Percentiles rank a stretch among this genome's conserved stretches.
phyloP scores from a whole-genome alignment of 2,888 invertebrate genomes.

The Limenitis camilla region DNA sequence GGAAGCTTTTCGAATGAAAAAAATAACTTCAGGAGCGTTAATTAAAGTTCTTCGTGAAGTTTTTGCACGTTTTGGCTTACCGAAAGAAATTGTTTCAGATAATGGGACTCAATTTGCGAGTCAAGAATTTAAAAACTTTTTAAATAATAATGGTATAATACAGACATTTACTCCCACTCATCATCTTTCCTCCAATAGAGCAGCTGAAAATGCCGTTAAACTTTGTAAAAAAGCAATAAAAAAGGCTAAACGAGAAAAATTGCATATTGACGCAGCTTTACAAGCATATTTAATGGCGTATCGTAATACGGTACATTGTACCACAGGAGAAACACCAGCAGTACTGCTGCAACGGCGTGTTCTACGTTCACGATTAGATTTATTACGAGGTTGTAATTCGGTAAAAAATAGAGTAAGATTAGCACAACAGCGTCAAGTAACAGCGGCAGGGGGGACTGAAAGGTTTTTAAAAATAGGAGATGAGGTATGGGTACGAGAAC shows the following conservation, averaged over 20 bases:
- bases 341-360: not conserved
- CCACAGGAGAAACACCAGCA: not conserved
- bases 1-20: slow-evolving; percentile 21
- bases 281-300: not conserved
- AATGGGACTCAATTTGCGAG: slow-evolving; percentile 29
- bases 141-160: not conserved
- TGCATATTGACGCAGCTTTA: not conserved
- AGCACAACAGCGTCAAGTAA: too few species aligned
- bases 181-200: not conserved
- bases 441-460: too few species aligned
- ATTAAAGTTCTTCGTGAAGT: slow-evolving; percentile 18
- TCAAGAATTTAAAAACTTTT: slow-evolving; percentile 19
- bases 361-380: not conserved
- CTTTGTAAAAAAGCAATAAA: not conserved
- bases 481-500: too few species aligned
- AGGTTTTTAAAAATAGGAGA: too few species aligned
- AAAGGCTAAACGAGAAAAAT: not conserved
- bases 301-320: not conserved
- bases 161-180: not conserved
- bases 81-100: slow-evolving; percentile 26
- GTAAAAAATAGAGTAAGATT: too few species aligned
- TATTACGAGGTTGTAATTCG: not conserved
- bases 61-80: slow-evolving; percentile 27
- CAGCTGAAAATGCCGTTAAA: slow-evolving; percentile 1
- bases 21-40: slow-evolving; percentile 10